Evolutionary conservation across 2,797 vertebrate species (phyloP).

Genomic region (Pantherophis alleghaniensis): DNA sequence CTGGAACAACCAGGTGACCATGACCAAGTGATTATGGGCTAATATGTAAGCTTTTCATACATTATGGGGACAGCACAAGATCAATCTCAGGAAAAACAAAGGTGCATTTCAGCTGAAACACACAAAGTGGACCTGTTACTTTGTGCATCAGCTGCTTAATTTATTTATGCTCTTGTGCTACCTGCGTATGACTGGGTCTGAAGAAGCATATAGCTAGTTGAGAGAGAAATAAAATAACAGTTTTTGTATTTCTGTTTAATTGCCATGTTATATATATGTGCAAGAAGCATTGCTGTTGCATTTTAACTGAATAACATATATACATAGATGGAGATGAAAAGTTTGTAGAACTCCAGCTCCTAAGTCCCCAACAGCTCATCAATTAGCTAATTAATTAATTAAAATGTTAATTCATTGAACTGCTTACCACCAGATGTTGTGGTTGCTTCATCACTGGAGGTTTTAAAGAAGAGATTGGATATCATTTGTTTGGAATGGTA

Average conservation of each 20-base stretch:
- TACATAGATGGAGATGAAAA: neutral
- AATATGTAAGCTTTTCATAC: neutral
- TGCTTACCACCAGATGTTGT: neutral
- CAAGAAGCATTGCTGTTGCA: neutral
- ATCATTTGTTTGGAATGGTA: neutral
- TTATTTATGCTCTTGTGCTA: neutral
- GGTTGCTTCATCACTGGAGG: neutral
- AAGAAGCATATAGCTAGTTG: slow-evolving; percentile 5
- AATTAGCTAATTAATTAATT: neutral
- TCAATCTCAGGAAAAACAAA: neutral
- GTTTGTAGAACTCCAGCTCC: neutral
- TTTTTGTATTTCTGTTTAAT: neutral
- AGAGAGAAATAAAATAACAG: slow-evolving; percentile 28
- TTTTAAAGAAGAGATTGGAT: neutral
- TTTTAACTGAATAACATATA: neutral
- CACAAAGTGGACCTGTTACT: too few species aligned
- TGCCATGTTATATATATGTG: neutral
- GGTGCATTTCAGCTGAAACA: neutral
- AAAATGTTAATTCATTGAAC: neutral
- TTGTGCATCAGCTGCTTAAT: neutral
- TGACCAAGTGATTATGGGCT: neutral
- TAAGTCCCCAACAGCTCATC: neutral
- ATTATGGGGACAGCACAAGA: neutral
- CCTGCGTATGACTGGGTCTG: neutral
- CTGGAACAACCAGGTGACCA: neutral